A percentile compares a stretch with the other conserved stretches of the same genome.
Conservation (phyloP, 1,140 invertebrate species). For the Drosophila pseudoobscura region DNA sequence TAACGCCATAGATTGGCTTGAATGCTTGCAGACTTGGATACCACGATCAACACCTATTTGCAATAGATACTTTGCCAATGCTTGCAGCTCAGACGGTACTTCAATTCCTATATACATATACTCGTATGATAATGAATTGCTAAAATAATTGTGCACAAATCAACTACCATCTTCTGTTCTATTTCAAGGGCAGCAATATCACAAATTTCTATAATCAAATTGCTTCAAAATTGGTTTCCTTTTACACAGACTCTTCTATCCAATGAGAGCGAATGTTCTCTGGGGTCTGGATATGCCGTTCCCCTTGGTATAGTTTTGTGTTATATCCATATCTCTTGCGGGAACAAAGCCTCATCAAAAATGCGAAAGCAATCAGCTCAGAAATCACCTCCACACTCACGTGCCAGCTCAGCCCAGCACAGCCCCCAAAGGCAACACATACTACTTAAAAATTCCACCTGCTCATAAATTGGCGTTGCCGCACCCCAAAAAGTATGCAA, state of each 20-base stretch:
- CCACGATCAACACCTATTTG: too few relatives aligned
- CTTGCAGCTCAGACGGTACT: too few relatives aligned
- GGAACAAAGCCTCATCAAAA: slow-evolving; percentile 64
- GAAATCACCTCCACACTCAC: slow-evolving; percentile 57
- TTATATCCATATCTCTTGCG: slow-evolving; percentile 27
- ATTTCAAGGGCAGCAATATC: too few relatives aligned
- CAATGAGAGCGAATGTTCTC: slow-evolving; percentile 28
- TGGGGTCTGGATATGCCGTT: neutral
- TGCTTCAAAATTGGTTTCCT: slow-evolving; percentile 23
- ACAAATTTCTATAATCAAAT: slow-evolving; percentile 46
- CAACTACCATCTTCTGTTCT: slow-evolving; percentile 17
- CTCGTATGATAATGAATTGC: too few relatives aligned
- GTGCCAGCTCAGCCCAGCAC: slow-evolving; percentile 29
- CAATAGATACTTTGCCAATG: too few relatives aligned
- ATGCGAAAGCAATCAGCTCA: slow-evolving; percentile 76
- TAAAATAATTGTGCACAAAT: neutral
- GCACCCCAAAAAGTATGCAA: slow-evolving; percentile 47
- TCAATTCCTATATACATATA: too few relatives aligned
- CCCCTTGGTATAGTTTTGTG: slow-evolving; percentile 25
- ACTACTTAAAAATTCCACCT: slow-evolving; percentile 78
- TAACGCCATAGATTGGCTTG: slow-evolving; percentile 69
- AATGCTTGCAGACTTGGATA: neutral
- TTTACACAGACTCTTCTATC: slow-evolving; percentile 16
- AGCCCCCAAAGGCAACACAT: slow-evolving; percentile 33
- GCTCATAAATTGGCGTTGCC: slow-evolving; percentile 73